Conservation (phyloP, 2,888 invertebrate genomes). For the Crocallis elinguaria region DNA sequence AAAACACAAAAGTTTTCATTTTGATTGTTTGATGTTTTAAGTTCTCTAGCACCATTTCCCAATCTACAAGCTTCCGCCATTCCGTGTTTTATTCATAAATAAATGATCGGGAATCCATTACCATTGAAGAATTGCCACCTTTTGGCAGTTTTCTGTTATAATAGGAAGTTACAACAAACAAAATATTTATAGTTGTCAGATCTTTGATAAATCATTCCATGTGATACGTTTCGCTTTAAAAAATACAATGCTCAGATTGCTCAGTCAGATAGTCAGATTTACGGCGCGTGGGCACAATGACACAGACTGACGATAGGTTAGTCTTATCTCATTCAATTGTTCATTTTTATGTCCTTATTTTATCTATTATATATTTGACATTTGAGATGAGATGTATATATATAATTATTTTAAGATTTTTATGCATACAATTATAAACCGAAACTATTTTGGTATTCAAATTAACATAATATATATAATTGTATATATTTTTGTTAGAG, state of each 20-base stretch:
- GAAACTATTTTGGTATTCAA: too few relatives aligned
- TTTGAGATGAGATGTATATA: too few relatives aligned
- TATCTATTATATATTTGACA: too few relatives aligned
- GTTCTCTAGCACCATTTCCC: constrained; percentile 60
- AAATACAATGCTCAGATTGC: constrained; percentile 30
- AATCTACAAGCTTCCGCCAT: constrained; percentile 80
- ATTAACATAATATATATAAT: too few relatives aligned
- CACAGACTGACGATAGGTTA: constrained; percentile 21
- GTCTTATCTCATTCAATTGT: constrained; percentile 1
- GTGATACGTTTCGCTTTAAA: constrained; percentile 28
- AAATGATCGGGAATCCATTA: constrained; percentile 37
- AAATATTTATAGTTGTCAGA: constrained; percentile 25
- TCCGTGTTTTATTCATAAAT: constrained; percentile 41
- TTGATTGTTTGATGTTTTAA: constrained; percentile 62
- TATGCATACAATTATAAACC: too few relatives aligned
- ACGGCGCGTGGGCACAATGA: constrained; percentile 48
- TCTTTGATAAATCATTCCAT: constrained; percentile 44
- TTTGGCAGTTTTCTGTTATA: constrained; percentile 8
- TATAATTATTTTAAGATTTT: too few relatives aligned
- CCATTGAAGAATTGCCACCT: not conserved
- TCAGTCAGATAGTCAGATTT: too few relatives aligned
- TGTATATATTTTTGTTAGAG: too few relatives aligned
- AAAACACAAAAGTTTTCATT: constrained; percentile 80
- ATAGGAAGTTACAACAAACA: constrained; percentile 14
- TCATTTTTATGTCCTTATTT: not conserved